These are phyloP conservation scores for Schlechtendalia chinensis DNA, from an alignment of 1,140 invertebrate genomes.

Conservation along the genomic window DNA sequence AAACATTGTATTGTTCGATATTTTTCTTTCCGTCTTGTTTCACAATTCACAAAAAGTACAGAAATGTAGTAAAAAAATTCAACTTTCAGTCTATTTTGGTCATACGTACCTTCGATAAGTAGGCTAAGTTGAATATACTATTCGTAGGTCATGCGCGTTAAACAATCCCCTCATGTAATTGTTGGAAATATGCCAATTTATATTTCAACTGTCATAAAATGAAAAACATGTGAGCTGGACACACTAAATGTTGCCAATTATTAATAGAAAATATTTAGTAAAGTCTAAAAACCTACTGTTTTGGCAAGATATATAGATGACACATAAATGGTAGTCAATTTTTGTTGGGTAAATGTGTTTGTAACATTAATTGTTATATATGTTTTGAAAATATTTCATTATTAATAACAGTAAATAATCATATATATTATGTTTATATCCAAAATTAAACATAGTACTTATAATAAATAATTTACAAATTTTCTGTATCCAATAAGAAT, in stretches of 20 bases:
- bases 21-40: background rate
- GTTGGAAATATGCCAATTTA: slow-evolving; percentile 32
- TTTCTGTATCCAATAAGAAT: no score
- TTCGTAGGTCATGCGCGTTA: slow-evolving; percentile 35
- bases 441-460: no score
- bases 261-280: slow-evolving; percentile 35
- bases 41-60: background rate
- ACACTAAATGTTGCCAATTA: slow-evolving; percentile 31
- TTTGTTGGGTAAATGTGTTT: background rate
- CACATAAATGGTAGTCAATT: background rate
- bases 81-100: slow-evolving; percentile 22
- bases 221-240: slow-evolving; percentile 38
- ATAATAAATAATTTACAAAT: no score
- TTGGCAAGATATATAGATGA: slow-evolving; percentile 16
- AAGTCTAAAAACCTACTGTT: slow-evolving; percentile 16
- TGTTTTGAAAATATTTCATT: background rate
- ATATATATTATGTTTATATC: no score
- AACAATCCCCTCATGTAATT: slow-evolving; percentile 34
- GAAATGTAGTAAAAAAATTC: background rate
- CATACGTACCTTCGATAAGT: slow-evolving; percentile 31
- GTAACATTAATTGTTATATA: background rate
- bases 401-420: no score
- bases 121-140: slow-evolving; percentile 46
- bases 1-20: no score
- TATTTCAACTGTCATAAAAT: slow-evolving; percentile 23